Base-by-base conservation (phyloP, 2,113 vertebrate species). In the Pseudorhombus dupliciocellatus region DNA sequence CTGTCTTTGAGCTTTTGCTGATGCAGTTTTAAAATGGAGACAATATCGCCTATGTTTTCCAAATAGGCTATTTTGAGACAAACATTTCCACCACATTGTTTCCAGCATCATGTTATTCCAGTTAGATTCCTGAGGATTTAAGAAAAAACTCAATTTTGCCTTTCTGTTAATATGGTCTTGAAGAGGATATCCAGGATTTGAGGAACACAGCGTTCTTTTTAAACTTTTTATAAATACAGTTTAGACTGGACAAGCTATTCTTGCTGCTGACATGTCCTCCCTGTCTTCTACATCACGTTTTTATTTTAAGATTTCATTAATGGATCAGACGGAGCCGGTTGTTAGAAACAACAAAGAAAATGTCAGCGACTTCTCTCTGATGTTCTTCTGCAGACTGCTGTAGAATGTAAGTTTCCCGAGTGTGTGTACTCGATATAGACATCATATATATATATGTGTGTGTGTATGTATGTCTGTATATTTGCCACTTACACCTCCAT, bases 331-430 rank as follows among this genome's bases (percentile, higher is more conserved):
- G 20, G 53, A 20, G 20, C 21, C 2, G 0, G 16, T 63, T 24
- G 3, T 52, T 54, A 20, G 52, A 44, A 44, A 42, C 20, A n/a
- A 53, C 42, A 22, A 34, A 16, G 51, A 53, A 26, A 65, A 51
- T 46, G 70, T 48, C 16, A 51, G 44, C n/a, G 46, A 18, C 18
- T 52, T 14, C 15, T 42, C 37, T 51, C 10, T 1, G 21, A 26
- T 46, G 21, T 30, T 70, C 62, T 57, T 15, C 46, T 54, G 15
- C 9, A 28, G 4, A 42, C 26, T 59, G 28, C 42, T 59, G 6
- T 24, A 21, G 5, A 2, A 59, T 10, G 48, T 5, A 31, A 71
- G 70, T 68, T 67, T 2, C 37, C 56, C 31, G 11, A 70, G 62
- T 75, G 59, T 62, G 55, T 24, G 26, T 56, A 30, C 50, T 14